These are phyloP conservation scores for Drosophila longiperda DNA, from an alignment of 2,888 invertebrate species.

Conservation along the genomic window DNA sequence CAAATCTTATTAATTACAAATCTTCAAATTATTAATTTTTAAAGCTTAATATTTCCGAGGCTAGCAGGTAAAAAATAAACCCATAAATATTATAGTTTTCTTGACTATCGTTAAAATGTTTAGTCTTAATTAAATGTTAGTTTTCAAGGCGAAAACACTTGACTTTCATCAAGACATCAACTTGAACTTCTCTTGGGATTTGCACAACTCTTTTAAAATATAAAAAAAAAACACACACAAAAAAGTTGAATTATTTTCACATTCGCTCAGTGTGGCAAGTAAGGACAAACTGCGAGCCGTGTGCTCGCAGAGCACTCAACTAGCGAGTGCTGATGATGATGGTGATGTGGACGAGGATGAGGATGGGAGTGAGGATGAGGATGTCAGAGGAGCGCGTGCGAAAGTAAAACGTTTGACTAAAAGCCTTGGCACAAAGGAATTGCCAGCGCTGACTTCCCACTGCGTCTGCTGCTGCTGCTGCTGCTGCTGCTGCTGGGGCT, in stretches of 20 bases:
- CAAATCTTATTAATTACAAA: too few species aligned
- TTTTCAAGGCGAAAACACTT: neutral
- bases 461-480: conserved; percentile 51
- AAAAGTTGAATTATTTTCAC: neutral
- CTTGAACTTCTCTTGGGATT: neutral
- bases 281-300: conserved; percentile 4
- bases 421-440: conserved; percentile 72
- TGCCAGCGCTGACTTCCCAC: conserved; percentile 54
- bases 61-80: neutral
- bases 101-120: neutral
- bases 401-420: conserved; percentile 70
- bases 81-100: neutral
- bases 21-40: neutral
- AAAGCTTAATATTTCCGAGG: neutral
- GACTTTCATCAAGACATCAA: neutral
- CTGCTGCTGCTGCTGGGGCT: conserved; percentile 28
- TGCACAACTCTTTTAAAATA: neutral
- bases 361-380: neutral
- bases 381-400: conserved; percentile 51
- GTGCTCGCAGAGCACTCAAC: conserved; percentile 27
- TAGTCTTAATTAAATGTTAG: neutral
- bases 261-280: conserved; percentile 30
- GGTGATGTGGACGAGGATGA: neutral
- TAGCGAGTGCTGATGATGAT: neutral
- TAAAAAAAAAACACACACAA: too few species aligned